phyloP scores from a whole-genome alignment of 1,140 invertebrate species.

The Penaeus indicus region DNA sequence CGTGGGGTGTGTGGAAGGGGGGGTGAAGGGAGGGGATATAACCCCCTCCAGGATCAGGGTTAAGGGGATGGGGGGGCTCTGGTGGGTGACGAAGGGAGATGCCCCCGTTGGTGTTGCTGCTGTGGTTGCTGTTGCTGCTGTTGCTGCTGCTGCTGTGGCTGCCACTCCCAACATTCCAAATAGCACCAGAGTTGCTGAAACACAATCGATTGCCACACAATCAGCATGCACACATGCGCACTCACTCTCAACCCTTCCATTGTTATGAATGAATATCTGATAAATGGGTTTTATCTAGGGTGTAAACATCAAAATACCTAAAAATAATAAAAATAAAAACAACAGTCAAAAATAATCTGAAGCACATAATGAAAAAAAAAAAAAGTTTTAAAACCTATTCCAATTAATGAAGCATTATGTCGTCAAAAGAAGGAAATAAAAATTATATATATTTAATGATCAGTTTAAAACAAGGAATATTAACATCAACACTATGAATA shows the following conservation, averaged over 20 bases:
- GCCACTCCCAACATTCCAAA: conserved; percentile 42
- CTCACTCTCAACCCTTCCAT: conserved; percentile 41
- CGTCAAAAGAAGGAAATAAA: too few species aligned
- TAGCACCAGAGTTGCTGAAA: conserved; percentile 59
- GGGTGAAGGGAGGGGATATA: conserved; percentile 35
- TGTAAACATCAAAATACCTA: too few species aligned
- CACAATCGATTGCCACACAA: conserved; percentile 53
- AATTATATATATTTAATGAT: too few species aligned
- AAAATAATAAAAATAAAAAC: too few species aligned
- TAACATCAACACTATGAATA: too few species aligned
- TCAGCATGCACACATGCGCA: conserved; percentile 60
- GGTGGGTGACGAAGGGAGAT: conserved; percentile 54
- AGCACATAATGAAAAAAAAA: too few species aligned
- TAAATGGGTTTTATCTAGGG: too few species aligned
- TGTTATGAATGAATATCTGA: neutral
- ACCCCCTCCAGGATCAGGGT: conserved; percentile 61
- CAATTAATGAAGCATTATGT: too few species aligned
- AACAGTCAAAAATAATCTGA: too few species aligned
- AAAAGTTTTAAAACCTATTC: too few species aligned
- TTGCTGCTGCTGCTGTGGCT: conserved; percentile 48
- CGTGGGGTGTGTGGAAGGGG: conserved; percentile 73
- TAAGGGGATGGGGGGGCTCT: conserved; percentile 58
- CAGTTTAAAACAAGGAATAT: too few species aligned
- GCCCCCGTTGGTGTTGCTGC: conserved; percentile 52
- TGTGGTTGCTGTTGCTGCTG: conserved; percentile 46